A percentile compares a stretch with the other conserved stretches of the same genome.
These are phyloP conservation scores for Vanessa tameamea DNA, from an alignment of 1,140 invertebrate genomes.

Conservation along the genomic window DNA sequence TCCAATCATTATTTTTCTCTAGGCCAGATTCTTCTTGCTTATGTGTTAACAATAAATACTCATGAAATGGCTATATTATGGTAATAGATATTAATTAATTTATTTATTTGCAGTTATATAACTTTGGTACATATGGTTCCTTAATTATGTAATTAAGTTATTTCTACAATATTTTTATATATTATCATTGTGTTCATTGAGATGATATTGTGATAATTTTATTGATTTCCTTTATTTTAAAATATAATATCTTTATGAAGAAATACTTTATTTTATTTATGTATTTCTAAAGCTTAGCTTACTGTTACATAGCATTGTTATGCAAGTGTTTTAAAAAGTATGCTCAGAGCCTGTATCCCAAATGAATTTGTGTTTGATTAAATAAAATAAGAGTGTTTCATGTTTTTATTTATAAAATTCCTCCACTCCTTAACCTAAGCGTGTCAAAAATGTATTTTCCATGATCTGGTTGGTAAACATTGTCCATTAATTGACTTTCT, in stretches of 20 bases:
- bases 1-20: too few species aligned
- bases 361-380: slow-evolving; percentile 41
- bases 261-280: not conserved
- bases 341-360: slow-evolving; percentile 11
- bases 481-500: slow-evolving; percentile 68
- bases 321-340: slow-evolving; percentile 24
- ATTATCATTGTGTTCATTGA: not conserved
- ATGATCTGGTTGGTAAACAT: slow-evolving; percentile 61
- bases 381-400: slow-evolving; percentile 29
- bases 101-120: not conserved
- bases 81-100: not conserved
- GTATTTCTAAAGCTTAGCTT: slow-evolving; percentile 4
- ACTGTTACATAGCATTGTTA: slow-evolving; percentile 8
- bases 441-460: slow-evolving; percentile 69
- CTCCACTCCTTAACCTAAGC: slow-evolving; percentile 58
- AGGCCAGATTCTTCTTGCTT: not conserved
- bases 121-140: not conserved
- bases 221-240: not conserved
- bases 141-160: not conserved
- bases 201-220: not conserved
- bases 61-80: slow-evolving; percentile 1
- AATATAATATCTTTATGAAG: not conserved
- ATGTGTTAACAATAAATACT: not conserved
- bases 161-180: not conserved
- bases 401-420: slow-evolving; percentile 33